These are phyloP conservation scores for Pseudochaenichthys georgianus DNA, from an alignment of 2,797 vertebrate genomes.

Conservation along the genomic window DNA sequence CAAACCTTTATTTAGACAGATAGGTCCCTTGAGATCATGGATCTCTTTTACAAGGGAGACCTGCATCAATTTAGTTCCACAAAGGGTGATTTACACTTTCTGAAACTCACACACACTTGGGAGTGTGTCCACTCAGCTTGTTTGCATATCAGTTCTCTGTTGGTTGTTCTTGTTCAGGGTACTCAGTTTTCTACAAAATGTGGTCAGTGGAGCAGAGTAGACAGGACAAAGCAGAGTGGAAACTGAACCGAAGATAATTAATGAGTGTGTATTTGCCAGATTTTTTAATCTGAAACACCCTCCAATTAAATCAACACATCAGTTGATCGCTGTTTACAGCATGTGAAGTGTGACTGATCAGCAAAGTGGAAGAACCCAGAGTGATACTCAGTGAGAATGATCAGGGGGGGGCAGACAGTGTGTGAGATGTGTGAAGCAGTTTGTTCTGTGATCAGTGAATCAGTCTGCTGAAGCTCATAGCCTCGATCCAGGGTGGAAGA, in stretches of 20 bases:
- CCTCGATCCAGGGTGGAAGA: not conserved
- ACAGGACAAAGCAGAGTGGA: conserved; percentile 5
- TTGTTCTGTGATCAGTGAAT: not conserved
- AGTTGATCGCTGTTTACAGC: not conserved
- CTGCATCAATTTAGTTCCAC: too few relatives aligned
- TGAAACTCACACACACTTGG: not conserved
- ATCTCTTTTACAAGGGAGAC: too few relatives aligned
- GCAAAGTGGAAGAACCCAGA: not conserved
- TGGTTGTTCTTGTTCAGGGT: not conserved
- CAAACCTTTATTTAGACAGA: too few relatives aligned
- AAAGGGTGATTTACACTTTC: not conserved
- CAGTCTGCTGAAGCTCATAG: not conserved
- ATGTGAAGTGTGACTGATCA: not conserved
- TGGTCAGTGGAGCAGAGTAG: conserved; percentile 2
- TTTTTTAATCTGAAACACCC: conserved; percentile 1
- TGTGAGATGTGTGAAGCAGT: not conserved
- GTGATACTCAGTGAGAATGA: not conserved
- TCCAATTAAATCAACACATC: not conserved
- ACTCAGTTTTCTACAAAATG: not conserved
- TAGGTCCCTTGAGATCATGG: too few relatives aligned
- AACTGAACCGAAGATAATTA: not conserved
- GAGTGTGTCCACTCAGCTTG: not conserved
- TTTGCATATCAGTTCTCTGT: conserved; percentile 4
- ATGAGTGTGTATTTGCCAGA: not conserved
- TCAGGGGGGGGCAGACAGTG: not conserved